phyloP scores from a whole-genome alignment of 2,797 vertebrate genomes.

The Molothrus ater region DNA sequence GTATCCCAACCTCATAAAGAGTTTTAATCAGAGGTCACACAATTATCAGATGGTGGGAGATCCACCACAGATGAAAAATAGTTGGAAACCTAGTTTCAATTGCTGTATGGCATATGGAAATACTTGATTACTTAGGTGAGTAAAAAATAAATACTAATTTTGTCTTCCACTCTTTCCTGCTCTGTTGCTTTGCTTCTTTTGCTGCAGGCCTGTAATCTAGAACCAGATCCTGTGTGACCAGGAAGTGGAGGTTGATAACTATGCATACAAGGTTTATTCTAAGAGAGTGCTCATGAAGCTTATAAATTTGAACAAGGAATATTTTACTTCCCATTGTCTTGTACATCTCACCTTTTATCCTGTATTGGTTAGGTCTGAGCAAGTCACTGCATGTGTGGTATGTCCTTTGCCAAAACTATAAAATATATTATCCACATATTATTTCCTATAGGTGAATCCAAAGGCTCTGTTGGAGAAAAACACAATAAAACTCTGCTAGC shows the following conservation, averaged over 20 bases:
- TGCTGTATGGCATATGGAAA: slow-evolving; percentile 9
- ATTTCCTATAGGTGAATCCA: neutral
- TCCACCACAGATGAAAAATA: neutral
- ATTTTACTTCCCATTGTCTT: neutral
- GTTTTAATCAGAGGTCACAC: neutral
- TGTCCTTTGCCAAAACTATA: neutral
- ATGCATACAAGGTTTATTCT: neutral
- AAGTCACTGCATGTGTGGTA: neutral
- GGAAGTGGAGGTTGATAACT: neutral
- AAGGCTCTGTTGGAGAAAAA: neutral
- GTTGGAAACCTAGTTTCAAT: neutral
- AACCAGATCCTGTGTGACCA: neutral
- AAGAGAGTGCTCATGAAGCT: neutral
- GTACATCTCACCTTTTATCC: neutral
- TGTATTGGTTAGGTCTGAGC: neutral
- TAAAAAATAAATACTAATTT: slow-evolving; percentile 20
- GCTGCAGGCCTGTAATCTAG: neutral
- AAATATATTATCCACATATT: neutral
- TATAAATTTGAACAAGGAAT: neutral
- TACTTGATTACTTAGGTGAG: neutral
- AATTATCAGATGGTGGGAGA: neutral
- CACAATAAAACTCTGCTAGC: neutral
- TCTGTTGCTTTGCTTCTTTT: slow-evolving; percentile 1
- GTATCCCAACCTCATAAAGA: neutral
- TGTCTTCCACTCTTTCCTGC: neutral